Evolutionary conservation across 64 coral and sea anemone species (phyloP).

Genomic region (Stichodactyla mertensii): DNA sequence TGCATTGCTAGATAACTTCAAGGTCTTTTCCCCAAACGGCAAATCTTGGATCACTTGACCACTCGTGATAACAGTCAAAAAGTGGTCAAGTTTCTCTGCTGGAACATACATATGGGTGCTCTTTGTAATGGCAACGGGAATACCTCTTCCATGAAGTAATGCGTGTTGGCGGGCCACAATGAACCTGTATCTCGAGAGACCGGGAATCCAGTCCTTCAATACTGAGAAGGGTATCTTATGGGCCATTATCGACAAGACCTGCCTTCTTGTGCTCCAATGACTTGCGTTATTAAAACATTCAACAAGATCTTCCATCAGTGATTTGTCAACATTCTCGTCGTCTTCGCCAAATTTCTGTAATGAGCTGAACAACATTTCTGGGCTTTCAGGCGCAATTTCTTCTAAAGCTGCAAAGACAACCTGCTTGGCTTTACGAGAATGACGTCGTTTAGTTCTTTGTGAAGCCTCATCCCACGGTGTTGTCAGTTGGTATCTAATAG

Average conservation of each 20-base stretch:
- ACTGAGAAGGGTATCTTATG: too few species aligned
- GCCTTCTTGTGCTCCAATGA: conserved; percentile 21
- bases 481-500: conserved; percentile 32
- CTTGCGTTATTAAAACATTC: conserved; percentile 24
- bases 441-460: conserved; percentile 30
- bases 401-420: conserved; percentile 30
- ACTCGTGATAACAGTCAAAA: conserved; percentile 35
- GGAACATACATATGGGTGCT: conserved; percentile 25
- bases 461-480: conserved; percentile 47
- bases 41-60: conserved; percentile 37
- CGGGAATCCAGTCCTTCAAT: neutral
- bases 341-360: conserved; percentile 9
- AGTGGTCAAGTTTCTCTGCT: conserved; percentile 30
- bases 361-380: conserved; percentile 9
- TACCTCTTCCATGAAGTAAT: conserved; percentile 34
- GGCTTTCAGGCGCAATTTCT: conserved; percentile 31
- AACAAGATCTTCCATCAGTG: conserved; percentile 8
- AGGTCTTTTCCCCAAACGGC: conserved; percentile 34
- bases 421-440: conserved; percentile 37
- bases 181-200: conserved; percentile 20
- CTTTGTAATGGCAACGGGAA: neutral
- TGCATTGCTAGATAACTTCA: conserved; percentile 10
- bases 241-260: too few species aligned
- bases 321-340: conserved; percentile 1
- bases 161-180: conserved; percentile 26